phyloP scores from a whole-genome alignment of 2,888 invertebrate genomes.

The Eudemis profundana region DNA sequence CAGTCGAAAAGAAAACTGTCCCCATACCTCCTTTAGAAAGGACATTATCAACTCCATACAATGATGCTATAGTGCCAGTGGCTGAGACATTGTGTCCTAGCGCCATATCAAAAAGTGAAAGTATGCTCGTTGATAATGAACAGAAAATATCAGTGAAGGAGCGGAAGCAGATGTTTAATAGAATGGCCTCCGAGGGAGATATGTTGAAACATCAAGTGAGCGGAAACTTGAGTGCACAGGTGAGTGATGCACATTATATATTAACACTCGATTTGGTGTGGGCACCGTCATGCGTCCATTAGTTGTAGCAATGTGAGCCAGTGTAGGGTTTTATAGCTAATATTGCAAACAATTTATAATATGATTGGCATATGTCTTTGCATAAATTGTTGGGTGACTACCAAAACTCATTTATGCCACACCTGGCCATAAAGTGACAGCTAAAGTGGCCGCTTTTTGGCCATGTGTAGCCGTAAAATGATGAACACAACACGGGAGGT shows the following conservation, averaged over 20 bases:
- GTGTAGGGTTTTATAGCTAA: too few species aligned
- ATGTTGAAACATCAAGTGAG: conserved; percentile 78
- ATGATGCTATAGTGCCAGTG: conserved; percentile 52
- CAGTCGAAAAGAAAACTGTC: conserved; percentile 59
- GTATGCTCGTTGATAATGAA: conserved; percentile 79
- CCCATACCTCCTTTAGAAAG: conserved; percentile 50
- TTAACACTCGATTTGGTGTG: too few species aligned
- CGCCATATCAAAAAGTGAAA: conserved; percentile 72
- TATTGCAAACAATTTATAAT: too few species aligned
- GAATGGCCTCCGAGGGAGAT: conserved; percentile 93
- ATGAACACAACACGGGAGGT: too few species aligned
- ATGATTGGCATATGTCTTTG: too few species aligned
- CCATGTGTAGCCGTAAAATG: too few species aligned
- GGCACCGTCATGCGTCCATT: too few species aligned
- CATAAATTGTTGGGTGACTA: too few species aligned
- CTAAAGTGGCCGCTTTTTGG: too few species aligned
- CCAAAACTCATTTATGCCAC: too few species aligned
- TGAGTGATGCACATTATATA: conserved; percentile 67
- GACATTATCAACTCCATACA: conserved; percentile 59
- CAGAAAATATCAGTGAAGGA: conserved; percentile 95
- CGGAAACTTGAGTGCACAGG: conserved; percentile 84
- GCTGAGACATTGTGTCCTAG: conserved; percentile 58
- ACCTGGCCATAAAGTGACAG: too few species aligned
- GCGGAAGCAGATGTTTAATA: conserved; percentile 96
- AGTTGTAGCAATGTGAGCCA: too few species aligned